These are phyloP conservation scores for Tinea trinotella DNA, from an alignment of 2,888 invertebrate genomes.

Conservation along the genomic window DNA sequence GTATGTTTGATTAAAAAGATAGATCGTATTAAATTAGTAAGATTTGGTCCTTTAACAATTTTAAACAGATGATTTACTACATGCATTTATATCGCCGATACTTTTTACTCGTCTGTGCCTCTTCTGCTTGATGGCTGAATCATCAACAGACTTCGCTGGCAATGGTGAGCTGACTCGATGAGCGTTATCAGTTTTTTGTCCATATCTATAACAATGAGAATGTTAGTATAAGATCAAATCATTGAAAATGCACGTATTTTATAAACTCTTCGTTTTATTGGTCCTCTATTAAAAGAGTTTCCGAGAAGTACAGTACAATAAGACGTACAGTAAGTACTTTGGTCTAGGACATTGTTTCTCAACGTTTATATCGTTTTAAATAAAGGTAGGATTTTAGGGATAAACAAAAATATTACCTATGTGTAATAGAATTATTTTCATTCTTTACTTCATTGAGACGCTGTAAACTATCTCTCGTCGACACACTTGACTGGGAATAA, in stretches of 20 bases:
- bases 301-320: no score
- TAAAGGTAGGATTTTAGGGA: no score
- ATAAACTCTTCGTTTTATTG: no score
- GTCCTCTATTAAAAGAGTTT: no score
- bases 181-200: constrained; percentile 55
- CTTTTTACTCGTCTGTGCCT: constrained; percentile 79
- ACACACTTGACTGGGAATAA: constrained; percentile 62
- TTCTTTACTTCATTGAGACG: constrained; percentile 57
- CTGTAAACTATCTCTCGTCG: constrained; percentile 60
- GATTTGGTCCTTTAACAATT: no score
- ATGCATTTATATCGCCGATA: constrained; percentile 81
- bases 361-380: no score
- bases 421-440: constrained; percentile 47
- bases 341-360: no score
- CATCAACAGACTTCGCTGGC: constrained; percentile 59
- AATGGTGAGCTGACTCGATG: constrained; percentile 65
- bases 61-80: constrained; percentile 57
- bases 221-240: no score
- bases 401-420: constrained; percentile 54
- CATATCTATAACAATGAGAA: constrained; percentile 39
- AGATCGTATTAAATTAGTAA: no score
- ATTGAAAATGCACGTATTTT: no score
- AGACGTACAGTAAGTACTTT: no score
- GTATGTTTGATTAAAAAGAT: no score
- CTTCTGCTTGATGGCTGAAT: constrained; percentile 59